phyloP scores from a whole-genome alignment of 2,888 invertebrate species.

The Pseudeuparius sepicola region DNA sequence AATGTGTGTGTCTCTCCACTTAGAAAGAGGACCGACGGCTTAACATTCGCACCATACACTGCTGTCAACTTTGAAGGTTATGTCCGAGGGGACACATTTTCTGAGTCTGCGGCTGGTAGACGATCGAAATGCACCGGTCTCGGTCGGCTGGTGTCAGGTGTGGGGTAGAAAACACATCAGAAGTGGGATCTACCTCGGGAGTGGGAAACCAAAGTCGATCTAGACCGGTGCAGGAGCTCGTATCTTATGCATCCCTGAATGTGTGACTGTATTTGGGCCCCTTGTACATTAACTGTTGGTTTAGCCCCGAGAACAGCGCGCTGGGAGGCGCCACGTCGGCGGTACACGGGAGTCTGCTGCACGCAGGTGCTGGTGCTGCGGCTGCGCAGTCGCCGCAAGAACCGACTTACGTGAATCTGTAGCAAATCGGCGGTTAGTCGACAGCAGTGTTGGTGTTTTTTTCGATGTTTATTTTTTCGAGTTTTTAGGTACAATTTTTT shows the following conservation, averaged over 20 bases:
- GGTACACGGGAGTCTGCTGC: slow-evolving; percentile 38
- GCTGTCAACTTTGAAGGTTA: too few relatives aligned
- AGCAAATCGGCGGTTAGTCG: slow-evolving; percentile 45
- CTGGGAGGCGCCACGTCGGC: slow-evolving; percentile 36
- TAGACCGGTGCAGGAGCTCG: too few relatives aligned
- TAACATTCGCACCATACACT: too few relatives aligned
- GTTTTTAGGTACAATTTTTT: slow-evolving; percentile 18
- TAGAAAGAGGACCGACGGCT: slow-evolving; percentile 49
- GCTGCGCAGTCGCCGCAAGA: slow-evolving; percentile 67
- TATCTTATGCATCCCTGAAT: too few relatives aligned
- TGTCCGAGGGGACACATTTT: too few relatives aligned
- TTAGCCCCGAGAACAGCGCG: slow-evolving; percentile 40
- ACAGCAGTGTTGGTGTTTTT: slow-evolving; percentile 39
- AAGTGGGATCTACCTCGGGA: too few relatives aligned
- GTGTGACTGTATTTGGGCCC: too few relatives aligned
- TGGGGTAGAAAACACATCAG: too few relatives aligned
- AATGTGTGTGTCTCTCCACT: slow-evolving; percentile 79
- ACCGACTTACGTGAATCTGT: slow-evolving; percentile 91
- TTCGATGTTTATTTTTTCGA: slow-evolving; percentile 25
- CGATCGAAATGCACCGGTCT: too few relatives aligned
- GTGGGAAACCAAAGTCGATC: too few relatives aligned
- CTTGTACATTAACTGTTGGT: slow-evolving; percentile 41
- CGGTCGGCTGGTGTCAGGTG: too few relatives aligned
- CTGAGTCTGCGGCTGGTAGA: too few relatives aligned
- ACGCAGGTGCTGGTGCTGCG: slow-evolving; percentile 45